Evolutionary conservation across 2,797 vertebrate species (phyloP).

Genomic region (Lithobates sylvaticus): DNA sequence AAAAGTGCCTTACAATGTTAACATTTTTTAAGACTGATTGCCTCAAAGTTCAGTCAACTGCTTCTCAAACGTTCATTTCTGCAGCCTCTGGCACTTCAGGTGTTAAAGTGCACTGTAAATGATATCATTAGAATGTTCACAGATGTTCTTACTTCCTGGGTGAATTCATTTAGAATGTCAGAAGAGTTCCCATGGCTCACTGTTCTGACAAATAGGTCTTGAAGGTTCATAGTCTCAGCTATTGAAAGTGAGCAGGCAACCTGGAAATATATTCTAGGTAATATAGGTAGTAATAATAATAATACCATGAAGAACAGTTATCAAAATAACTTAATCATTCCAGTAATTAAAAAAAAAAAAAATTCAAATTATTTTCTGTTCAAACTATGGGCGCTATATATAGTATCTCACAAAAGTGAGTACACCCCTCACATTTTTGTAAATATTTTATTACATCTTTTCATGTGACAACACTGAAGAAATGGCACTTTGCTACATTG

Average conservation of each 20-base stretch:
- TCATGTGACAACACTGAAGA: no score
- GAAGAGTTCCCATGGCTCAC: conserved; percentile 37
- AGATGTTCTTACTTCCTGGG: conserved; percentile 25
- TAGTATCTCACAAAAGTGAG: no score
- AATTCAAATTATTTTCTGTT: no score
- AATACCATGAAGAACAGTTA: no score
- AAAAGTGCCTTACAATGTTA: conserved; percentile 29
- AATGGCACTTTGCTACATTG: no score
- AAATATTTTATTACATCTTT: no score
- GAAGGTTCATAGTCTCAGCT: neutral
- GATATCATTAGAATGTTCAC: conserved; percentile 64
- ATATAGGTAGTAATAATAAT: no score
- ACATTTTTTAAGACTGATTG: conserved; percentile 32
- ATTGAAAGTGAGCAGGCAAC: neutral
- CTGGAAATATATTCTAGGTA: neutral
- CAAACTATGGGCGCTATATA: no score
- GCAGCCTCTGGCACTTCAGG: conserved; percentile 49
- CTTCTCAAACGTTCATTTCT: conserved; percentile 15
- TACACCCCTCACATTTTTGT: no score
- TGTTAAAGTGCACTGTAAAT: conserved; percentile 70
- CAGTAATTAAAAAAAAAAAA: no score
- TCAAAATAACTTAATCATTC: no score
- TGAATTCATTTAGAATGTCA: conserved; percentile 47
- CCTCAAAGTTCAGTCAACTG: conserved; percentile 19
- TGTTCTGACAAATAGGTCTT: conserved; percentile 21